phyloP scores from a whole-genome alignment of 2,113 vertebrate genomes.

The Emydocephalus ijimae region DNA sequence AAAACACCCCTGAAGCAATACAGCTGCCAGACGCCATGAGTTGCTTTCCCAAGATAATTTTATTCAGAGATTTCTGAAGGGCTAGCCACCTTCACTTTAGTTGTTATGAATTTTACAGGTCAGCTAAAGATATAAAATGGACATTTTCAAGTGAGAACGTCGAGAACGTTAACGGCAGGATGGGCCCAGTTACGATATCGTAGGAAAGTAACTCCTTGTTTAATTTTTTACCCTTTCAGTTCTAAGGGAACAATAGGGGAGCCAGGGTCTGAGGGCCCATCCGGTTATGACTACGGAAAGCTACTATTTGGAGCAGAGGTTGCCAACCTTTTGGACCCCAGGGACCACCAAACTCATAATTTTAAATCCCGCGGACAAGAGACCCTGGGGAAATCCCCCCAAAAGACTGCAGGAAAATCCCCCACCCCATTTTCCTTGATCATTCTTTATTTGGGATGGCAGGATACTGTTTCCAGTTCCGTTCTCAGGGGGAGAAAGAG shows the following conservation, averaged over 20 bases:
- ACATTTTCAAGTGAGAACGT: not conserved
- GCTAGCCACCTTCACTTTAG: not conserved
- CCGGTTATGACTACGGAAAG: not conserved
- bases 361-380: too few species aligned
- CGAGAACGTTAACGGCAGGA: not conserved
- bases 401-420: too few species aligned
- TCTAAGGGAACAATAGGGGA: not conserved
- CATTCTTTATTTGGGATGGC: too few species aligned
- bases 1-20: not conserved
- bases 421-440: too few species aligned
- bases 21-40: not conserved
- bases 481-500: too few species aligned
- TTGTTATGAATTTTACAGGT: not conserved
- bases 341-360: too few species aligned
- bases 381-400: too few species aligned
- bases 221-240: not conserved
- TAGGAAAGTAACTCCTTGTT: not conserved
- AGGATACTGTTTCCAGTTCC: too few species aligned
- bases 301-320: too few species aligned
- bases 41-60: not conserved
- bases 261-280: not conserved
- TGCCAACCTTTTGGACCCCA: too few species aligned
- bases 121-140: not conserved
- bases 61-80: not conserved
- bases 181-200: not conserved